Base-by-base conservation (phyloP, 35 echinoderm and acorn worm species). In the Ophioderma brevispina region DNA sequence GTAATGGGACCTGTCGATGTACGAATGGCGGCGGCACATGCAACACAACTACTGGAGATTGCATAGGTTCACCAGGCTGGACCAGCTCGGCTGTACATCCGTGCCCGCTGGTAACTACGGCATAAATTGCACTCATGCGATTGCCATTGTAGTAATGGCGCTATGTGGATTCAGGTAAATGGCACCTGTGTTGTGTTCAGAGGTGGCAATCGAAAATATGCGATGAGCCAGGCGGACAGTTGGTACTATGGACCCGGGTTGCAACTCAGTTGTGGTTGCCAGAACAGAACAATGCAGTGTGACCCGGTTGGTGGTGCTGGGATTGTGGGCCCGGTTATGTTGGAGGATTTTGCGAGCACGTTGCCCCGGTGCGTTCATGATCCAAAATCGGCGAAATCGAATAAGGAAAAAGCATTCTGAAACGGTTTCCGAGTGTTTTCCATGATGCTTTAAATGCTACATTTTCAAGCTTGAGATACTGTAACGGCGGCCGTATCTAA, bases 21-120 rank as follows among this genome's bases (percentile, higher is more conserved):
- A 32, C 33, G 40, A 92, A 92, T n/a, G n/a, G n/a, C 78, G 90
- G 49, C 0, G 77, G 43, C 39, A 55, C 31, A 18, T 97, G 95
- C 80, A n/a, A 90, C 32, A 49, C 32, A 33, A 55, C 31, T 15
- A 25, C 52, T 33, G 83, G 76, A 80, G 37, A 90, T 87, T 98
- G 96, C 55, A 81, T 76, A 0, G 94, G 96, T 78, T 31, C 84
- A 0, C 78, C 92, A 23, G 96, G 96, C 3, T 98, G 96, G 96
- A 78, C 32, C 8, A 55, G 83, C 5, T 31, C 35, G 13, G 17
- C 32, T 92, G 90, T 78, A 79, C 42, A 40, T 43, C 19, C 38
- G 75, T 89, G 87, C 37, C 75, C 49, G 11, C 15, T 39, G 76
- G 59, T 35, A 15, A 40, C 37, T 94, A 84, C 42, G 92, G 92